These are phyloP conservation scores for Molossus molossus DNA, from an alignment of 2,797 vertebrate species.

Conservation along the genomic window DNA sequence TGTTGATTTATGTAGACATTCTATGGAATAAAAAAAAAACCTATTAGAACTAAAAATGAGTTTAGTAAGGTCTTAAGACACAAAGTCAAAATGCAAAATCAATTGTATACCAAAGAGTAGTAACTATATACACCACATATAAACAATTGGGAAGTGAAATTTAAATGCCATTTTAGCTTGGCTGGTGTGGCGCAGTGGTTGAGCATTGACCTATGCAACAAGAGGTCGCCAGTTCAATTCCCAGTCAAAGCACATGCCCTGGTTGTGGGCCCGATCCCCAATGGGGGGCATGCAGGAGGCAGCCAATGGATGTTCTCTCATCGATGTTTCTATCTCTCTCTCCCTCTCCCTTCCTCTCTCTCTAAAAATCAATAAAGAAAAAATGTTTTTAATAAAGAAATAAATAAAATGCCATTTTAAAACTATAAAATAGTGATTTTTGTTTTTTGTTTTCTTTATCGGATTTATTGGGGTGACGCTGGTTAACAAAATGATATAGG, in stretches of 20 bases:
- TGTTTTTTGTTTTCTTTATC: not conserved
- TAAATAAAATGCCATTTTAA: not conserved
- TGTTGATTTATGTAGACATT: not conserved
- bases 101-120: not conserved
- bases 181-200: no score
- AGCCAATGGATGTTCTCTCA: no score
- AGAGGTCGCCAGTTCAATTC: no score
- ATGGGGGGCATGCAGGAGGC: no score
- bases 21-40: not conserved
- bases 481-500: not conserved
- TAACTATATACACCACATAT: not conserved
- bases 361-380: no score
- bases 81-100: constrained; percentile 19
- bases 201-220: no score
- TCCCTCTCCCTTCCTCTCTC: no score
- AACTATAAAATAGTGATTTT: not conserved
- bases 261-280: no score
- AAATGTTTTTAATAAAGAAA: no score
- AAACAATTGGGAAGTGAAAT: constrained; percentile 38
- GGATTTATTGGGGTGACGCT: not conserved
- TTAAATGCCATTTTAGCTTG: not conserved
- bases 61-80: not conserved
- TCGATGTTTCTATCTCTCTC: no score
- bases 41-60: constrained; percentile 17
- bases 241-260: no score